Conservation (phyloP, 2,888 invertebrate species). For the Sinotaia quadrata region DNA sequence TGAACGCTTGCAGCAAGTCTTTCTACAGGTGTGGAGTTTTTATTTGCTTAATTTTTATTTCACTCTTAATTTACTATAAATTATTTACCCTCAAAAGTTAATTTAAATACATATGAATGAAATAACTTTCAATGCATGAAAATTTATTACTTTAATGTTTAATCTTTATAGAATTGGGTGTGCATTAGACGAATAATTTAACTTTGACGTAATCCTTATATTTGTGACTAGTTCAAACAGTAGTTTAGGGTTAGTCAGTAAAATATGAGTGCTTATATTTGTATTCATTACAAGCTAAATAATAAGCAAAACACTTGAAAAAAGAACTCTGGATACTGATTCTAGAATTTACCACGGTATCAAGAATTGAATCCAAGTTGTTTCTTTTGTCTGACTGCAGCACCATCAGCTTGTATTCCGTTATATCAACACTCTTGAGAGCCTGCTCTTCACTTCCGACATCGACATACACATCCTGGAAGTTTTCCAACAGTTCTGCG, state of each 20-base stretch:
- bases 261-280: no score
- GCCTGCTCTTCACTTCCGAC: constrained; percentile 95
- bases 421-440: constrained; percentile 95
- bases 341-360: no score
- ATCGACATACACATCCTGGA: constrained; percentile 95
- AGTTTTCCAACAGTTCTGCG: constrained; percentile 97
- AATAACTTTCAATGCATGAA: background rate
- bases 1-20: constrained; percentile 94
- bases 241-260: no score
- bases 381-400: constrained; percentile 75
- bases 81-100: background rate
- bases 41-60: background rate
- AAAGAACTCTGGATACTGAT: no score
- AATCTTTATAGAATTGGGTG: no score
- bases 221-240: no score
- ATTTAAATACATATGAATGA: background rate
- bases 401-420: constrained; percentile 98
- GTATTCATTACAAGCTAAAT: no score
- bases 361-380: no score
- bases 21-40: constrained; percentile 83
- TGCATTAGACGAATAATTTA: no score
- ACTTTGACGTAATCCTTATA: no score
- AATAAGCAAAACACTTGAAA: no score
- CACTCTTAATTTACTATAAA: background rate
- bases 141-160: no score